Evolutionary conservation across 2,888 invertebrate genomes (phyloP).

Genomic region (Troglohyphantes excavatus): DNA sequence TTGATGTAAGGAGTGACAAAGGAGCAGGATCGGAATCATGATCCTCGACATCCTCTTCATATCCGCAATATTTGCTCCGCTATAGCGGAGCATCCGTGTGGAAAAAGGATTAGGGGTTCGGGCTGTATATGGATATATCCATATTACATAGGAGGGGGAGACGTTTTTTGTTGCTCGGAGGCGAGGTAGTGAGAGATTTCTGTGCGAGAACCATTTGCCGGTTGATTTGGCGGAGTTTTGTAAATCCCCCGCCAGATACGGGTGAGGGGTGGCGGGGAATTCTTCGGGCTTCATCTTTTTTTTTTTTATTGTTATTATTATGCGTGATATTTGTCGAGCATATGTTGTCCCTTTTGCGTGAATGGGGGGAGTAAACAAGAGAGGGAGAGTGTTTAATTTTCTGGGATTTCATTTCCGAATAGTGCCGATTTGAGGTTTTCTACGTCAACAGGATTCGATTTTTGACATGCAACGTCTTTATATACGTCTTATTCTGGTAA

Average conservation of each 20-base stretch:
- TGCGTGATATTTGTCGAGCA: background rate
- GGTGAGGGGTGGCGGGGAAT: slow-evolving; percentile 30
- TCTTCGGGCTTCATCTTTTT: slow-evolving; percentile 26
- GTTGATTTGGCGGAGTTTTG: slow-evolving; percentile 55
- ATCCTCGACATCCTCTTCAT: slow-evolving; percentile 77
- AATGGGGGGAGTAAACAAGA: background rate
- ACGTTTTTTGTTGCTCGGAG: slow-evolving; percentile 11
- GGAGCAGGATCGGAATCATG: slow-evolving; percentile 63
- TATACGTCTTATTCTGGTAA: too few species aligned
- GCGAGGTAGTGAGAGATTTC: slow-evolving; percentile 60
- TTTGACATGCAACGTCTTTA: too few species aligned
- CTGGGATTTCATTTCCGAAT: too few species aligned
- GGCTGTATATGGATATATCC: slow-evolving; percentile 47
- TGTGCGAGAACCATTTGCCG: slow-evolving; percentile 70
- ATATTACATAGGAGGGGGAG: background rate
- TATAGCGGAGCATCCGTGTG: slow-evolving; percentile 47
- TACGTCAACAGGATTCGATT: too few species aligned
- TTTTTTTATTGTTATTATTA: slow-evolving; percentile 3
- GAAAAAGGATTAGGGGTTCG: slow-evolving; percentile 67
- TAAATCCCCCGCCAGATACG: slow-evolving; percentile 37
- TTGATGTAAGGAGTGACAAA: slow-evolving; percentile 67
- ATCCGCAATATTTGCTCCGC: slow-evolving; percentile 78
- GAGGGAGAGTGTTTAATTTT: background rate
- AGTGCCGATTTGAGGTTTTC: too few species aligned
- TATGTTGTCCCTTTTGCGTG: background rate